phyloP scores from a whole-genome alignment of 2,113 vertebrate species.

The Phocoena phocoena region DNA sequence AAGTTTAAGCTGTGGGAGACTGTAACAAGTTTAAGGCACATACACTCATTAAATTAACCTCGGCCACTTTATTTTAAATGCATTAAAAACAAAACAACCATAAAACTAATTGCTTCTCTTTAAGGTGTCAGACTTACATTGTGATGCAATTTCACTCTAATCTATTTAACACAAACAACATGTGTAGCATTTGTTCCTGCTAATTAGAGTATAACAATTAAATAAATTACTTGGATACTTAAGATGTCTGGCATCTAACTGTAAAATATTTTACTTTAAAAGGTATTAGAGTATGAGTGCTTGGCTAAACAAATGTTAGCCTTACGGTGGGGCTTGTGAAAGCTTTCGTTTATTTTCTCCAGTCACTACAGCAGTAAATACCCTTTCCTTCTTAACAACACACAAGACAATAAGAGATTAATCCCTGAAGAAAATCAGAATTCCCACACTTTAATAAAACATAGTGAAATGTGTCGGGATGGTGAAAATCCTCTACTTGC shows the following conservation, averaged over 20 bases:
- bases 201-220: slow-evolving; percentile 73
- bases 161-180: slow-evolving; percentile 72
- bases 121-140: slow-evolving; percentile 78
- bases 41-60: slow-evolving; percentile 75
- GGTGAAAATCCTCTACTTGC: background rate
- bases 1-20: slow-evolving; percentile 60
- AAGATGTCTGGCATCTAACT: slow-evolving; percentile 64
- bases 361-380: background rate
- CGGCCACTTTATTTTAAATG: slow-evolving; percentile 68
- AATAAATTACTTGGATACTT: slow-evolving; percentile 66
- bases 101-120: slow-evolving; percentile 76
- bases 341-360: slow-evolving; percentile 6
- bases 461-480: background rate
- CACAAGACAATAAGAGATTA: background rate
- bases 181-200: slow-evolving; percentile 41
- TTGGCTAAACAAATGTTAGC: slow-evolving; percentile 61
- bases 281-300: slow-evolving; percentile 28
- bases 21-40: slow-evolving; percentile 56
- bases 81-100: slow-evolving; percentile 77
- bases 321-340: background rate
- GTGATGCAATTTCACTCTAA: slow-evolving; percentile 66
- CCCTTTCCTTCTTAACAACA: background rate
- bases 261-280: slow-evolving; percentile 69
- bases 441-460: background rate
- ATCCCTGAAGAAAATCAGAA: slow-evolving; percentile 25